Evolutionary conservation across 2,113 vertebrate genomes (phyloP).

Genomic region (Elaphurus davidianus): DNA sequence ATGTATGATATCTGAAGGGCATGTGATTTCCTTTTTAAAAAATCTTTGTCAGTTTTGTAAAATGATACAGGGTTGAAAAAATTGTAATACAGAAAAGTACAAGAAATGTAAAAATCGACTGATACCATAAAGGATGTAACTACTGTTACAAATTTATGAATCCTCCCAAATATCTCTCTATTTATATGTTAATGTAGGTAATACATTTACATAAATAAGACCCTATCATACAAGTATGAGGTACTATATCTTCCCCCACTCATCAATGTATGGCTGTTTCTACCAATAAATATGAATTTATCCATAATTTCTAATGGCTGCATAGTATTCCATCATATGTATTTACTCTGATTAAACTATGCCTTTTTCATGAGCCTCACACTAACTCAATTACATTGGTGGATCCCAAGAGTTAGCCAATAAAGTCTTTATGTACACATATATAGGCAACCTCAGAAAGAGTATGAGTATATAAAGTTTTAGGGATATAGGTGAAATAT

Average conservation of each 20-base stretch:
- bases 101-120: background rate
- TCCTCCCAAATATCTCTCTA: background rate
- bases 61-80: background rate
- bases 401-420: background rate
- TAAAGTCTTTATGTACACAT: background rate
- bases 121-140: background rate
- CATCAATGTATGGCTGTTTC: background rate
- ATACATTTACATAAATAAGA: background rate
- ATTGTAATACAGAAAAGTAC: background rate
- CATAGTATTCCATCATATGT: background rate
- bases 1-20: background rate
- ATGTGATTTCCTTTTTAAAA: background rate
- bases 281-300: background rate
- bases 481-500: background rate
- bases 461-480: background rate
- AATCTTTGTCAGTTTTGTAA: background rate
- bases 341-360: background rate
- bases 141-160: background rate
- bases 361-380: background rate
- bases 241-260: background rate
- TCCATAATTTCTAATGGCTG: background rate
- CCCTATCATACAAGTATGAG: background rate
- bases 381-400: background rate
- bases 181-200: background rate
- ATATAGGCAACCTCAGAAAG: background rate